Evolutionary conservation across 2,797 vertebrate genomes (phyloP).

Genomic region (Threskiornis aethiopicus): DNA sequence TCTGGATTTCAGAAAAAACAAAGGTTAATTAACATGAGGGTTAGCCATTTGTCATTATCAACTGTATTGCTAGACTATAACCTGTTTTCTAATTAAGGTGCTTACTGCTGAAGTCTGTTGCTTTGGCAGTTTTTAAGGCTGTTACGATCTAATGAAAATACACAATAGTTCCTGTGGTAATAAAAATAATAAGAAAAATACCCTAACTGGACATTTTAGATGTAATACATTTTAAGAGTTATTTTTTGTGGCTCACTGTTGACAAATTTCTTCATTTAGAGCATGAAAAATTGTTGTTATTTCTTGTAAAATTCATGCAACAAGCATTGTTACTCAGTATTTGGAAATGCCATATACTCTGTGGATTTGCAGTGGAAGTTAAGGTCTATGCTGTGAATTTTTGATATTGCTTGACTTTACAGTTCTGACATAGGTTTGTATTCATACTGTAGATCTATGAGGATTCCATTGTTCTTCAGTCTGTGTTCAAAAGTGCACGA

Average conservation of each 20-base stretch:
- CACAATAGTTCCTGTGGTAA: background rate
- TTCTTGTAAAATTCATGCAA: background rate
- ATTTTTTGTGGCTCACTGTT: background rate
- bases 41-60: background rate
- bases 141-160: background rate
- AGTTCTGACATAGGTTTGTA: constrained; percentile 12
- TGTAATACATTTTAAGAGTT: background rate
- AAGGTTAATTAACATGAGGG: background rate
- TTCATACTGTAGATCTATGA: constrained; percentile 88
- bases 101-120: background rate
- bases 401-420: background rate
- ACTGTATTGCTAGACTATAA: background rate
- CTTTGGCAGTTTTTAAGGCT: background rate
- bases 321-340: background rate
- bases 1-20: background rate
- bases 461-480: constrained; percentile 97
- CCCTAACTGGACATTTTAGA: background rate
- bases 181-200: background rate
- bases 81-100: background rate
- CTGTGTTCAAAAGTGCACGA: constrained; percentile 95
- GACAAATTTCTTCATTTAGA: background rate
- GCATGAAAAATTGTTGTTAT: background rate
- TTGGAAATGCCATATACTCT: background rate
- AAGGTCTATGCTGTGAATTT: background rate
- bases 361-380: background rate